Conservation (phyloP, 1,140 invertebrate species). For the Artemia franciscana region DNA sequence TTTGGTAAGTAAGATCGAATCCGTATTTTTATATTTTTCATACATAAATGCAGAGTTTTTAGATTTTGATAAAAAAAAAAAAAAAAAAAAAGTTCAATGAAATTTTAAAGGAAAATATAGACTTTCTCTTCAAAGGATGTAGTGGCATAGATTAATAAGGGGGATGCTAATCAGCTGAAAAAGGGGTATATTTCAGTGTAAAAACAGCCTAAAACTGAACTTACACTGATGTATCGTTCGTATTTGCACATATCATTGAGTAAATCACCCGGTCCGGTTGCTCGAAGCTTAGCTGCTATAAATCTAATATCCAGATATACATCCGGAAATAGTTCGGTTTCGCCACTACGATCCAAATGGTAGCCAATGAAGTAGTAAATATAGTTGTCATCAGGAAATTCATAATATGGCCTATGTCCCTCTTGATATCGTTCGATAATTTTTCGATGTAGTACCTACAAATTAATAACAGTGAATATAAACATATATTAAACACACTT, state of each 20-base stretch:
- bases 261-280: constrained; percentile 28
- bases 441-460: background rate
- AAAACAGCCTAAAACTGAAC: no score
- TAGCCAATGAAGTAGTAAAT: constrained; percentile 34
- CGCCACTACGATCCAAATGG: constrained; percentile 27
- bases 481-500: no score
- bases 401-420: constrained; percentile 15
- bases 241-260: constrained; percentile 31
- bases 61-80: background rate
- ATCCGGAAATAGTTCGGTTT: constrained; percentile 22
- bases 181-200: no score
- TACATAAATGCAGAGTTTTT: no score
- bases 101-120: no score
- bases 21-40: no score
- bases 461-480: background rate
- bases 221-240: constrained; percentile 21
- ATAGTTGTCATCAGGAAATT: constrained; percentile 31
- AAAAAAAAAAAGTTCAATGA: no score
- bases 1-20: no score
- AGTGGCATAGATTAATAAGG: no score
- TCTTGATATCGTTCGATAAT: background rate
- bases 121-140: no score
- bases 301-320: constrained; percentile 33
- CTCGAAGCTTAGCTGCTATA: constrained; percentile 30
- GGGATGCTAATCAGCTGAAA: no score